phyloP scores from a whole-genome alignment of 2,888 invertebrate genomes.

The Microctonus hyperodae region DNA sequence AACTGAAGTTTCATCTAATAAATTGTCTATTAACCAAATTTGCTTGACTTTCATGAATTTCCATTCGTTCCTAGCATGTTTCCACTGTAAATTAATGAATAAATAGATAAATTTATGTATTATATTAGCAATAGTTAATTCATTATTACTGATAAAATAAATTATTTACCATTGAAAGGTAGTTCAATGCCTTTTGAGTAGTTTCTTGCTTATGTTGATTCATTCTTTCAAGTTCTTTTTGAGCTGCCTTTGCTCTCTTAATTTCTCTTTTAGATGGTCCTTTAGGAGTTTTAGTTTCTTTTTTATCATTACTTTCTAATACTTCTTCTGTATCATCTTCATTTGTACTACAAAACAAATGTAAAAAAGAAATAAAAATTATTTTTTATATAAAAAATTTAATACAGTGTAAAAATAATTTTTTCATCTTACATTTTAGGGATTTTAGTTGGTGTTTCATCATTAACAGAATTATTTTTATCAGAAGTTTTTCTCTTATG shows the following conservation, averaged over 20 bases:
- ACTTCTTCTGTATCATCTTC: conserved; percentile 45
- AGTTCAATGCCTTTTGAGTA: conserved; percentile 71
- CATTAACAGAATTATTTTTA: not conserved
- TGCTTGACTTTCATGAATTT: conserved; percentile 83
- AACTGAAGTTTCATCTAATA: conserved; percentile 70
- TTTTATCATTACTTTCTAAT: conserved; percentile 41
- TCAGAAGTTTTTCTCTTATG: conserved; percentile 7
- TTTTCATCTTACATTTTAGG: not conserved
- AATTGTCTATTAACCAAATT: conserved; percentile 76
- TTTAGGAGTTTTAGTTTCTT: conserved; percentile 46
- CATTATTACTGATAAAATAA: not conserved
- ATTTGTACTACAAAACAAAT: conserved; percentile 17
- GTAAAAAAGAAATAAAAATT: not conserved
- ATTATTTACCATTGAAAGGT: conserved; percentile 65
- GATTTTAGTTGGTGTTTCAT: not conserved
- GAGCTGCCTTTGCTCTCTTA: conserved; percentile 71
- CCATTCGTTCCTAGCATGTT: conserved; percentile 74
- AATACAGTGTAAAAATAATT: not conserved
- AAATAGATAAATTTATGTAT: not conserved
- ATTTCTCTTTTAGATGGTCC: conserved; percentile 72
- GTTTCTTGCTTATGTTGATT: conserved; percentile 66
- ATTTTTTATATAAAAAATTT: not conserved
- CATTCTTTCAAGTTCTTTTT: conserved; percentile 67
- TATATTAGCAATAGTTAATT: not conserved
- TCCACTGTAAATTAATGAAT: conserved; percentile 68